A percentile compares a stretch with the other conserved stretches of the same genome.
Evolutionary conservation across 92 coral and sea anemone genomes (phyloP).

Genomic region (Umimayanthus kanabou): DNA sequence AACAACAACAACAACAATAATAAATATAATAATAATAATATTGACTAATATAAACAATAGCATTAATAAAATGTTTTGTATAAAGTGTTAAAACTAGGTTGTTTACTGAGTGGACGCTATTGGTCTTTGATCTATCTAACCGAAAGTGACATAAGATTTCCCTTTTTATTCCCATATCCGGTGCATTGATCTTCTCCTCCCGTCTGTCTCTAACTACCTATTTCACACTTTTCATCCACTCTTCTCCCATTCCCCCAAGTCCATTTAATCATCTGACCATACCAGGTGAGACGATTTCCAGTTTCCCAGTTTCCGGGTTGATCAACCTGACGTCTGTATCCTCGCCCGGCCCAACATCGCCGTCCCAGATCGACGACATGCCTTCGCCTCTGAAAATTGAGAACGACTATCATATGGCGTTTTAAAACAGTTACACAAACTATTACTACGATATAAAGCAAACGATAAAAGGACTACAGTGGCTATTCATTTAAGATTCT

Average conservation of each 20-base stretch:
- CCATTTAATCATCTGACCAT: background rate
- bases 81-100: too few relatives aligned
- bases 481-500: too few relatives aligned
- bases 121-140: too few relatives aligned
- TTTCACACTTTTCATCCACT: background rate
- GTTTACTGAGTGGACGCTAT: too few relatives aligned
- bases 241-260: background rate
- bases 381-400: background rate
- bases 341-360: background rate
- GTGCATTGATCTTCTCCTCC: background rate
- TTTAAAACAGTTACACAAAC: too few relatives aligned
- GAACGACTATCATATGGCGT: too few relatives aligned
- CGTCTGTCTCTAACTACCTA: background rate
- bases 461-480: too few relatives aligned
- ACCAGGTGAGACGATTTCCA: slow-evolving; percentile 21
- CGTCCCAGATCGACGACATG: background rate
- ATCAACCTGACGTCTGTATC: slow-evolving; percentile 18
- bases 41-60: too few relatives aligned
- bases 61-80: too few relatives aligned
- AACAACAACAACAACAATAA: too few relatives aligned
- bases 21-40: too few relatives aligned
- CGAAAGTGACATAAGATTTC: background rate
- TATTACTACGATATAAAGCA: too few relatives aligned
- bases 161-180: background rate
- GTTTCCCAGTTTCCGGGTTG: slow-evolving; percentile 14